A percentile compares a stretch with the other conserved stretches of the same genome.
Evolutionary conservation across 30 jellyfish, hydroid and myxozoan genomes (phyloP).

Genomic region (Pelagia noctiluca): DNA sequence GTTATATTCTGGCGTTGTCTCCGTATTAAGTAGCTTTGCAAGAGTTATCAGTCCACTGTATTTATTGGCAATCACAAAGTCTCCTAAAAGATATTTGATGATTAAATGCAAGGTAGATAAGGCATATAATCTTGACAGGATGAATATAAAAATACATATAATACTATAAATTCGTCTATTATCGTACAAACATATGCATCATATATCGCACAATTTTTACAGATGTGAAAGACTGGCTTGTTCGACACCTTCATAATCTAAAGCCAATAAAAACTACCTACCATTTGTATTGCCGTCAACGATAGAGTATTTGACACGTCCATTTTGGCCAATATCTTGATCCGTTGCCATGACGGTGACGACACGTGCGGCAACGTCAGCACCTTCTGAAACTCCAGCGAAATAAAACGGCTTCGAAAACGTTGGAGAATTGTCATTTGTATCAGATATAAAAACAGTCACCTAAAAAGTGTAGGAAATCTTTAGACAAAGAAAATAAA

Average conservation of each 20-base stretch:
- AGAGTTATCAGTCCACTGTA: conserved; percentile 58
- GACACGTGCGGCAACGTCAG: conserved; percentile 46
- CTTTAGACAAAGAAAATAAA: neutral
- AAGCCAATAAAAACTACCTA: neutral
- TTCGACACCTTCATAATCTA: too few relatives aligned
- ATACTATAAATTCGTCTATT: conserved; percentile 60
- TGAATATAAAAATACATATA: too few relatives aligned
- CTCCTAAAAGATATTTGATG: conserved; percentile 22
- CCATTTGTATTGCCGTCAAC: conserved; percentile 59
- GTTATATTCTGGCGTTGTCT: conserved; percentile 28
- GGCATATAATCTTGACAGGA: too few relatives aligned
- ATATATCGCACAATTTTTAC: neutral
- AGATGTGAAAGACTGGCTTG: too few relatives aligned
- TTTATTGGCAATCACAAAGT: conserved; percentile 47
- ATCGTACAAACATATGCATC: conserved; percentile 21
- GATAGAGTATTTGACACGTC: conserved; percentile 56
- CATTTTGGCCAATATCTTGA: conserved; percentile 60
- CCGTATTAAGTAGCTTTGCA: conserved; percentile 64
- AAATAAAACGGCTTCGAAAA: conserved; percentile 42
- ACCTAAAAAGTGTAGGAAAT: conserved; percentile 47
- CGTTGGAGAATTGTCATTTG: conserved; percentile 81
- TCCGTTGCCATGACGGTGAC: conserved; percentile 59
- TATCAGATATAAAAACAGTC: conserved; percentile 67
- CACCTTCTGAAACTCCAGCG: conserved; percentile 78
- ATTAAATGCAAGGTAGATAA: too few relatives aligned